Evolutionary conservation across 1,140 invertebrate genomes (phyloP).

Genomic region (Ridgeia piscesae): DNA sequence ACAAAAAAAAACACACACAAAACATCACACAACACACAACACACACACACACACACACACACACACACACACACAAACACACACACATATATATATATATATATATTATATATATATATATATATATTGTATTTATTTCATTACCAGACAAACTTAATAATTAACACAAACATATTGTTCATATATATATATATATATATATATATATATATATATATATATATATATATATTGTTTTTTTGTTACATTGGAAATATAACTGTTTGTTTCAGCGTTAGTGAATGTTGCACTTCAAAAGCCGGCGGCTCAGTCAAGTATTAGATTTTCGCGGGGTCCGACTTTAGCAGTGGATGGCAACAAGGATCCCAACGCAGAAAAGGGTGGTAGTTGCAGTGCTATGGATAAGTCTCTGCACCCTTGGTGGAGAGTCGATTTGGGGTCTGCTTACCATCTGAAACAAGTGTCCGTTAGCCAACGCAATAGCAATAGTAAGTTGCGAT

Average conservation of each 20-base stretch:
- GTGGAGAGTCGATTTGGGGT: not conserved
- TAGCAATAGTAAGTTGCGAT: not conserved
- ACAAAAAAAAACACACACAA: no score
- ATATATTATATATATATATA: no score
- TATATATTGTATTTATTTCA: no score
- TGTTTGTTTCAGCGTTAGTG: not conserved
- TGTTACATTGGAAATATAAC: not conserved
- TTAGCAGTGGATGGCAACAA: not conserved
- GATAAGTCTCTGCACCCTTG: not conserved
- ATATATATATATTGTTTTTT: no score
- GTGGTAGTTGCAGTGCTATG: not conserved
- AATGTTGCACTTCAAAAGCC: not conserved
- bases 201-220: no score
- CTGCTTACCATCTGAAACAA: not conserved
- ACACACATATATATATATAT: no score
- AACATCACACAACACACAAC: no score
- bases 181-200: no score
- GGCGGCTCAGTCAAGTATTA: not conserved
- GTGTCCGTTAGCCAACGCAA: not conserved
- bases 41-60: no score
- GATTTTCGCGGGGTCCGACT: not conserved
- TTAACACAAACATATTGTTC: no score
- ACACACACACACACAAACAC: no score
- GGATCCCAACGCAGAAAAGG: not conserved
- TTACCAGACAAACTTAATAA: no score